Conservation (phyloP, 1,140 invertebrate genomes). For the Ruditapes philippinarum region DNA sequence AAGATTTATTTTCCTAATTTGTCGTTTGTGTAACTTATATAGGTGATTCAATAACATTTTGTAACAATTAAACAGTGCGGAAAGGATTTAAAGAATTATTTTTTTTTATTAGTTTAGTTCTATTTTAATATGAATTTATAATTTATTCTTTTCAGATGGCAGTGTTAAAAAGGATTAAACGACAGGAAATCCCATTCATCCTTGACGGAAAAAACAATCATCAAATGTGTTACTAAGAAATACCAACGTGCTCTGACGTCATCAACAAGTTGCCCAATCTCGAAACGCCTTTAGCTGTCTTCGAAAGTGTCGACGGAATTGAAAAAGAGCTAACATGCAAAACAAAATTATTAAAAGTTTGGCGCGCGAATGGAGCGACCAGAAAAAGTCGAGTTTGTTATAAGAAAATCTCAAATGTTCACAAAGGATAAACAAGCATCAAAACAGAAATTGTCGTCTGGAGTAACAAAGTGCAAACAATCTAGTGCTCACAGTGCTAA, state of each 20-base stretch:
- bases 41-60: too few relatives aligned
- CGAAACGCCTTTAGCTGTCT: constrained; percentile 32
- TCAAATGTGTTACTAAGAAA: constrained; percentile 45
- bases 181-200: constrained; percentile 50
- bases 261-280: constrained; percentile 53
- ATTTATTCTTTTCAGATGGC: constrained; percentile 52
- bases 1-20: too few relatives aligned
- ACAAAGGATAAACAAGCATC: background rate
- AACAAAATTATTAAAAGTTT: constrained; percentile 51
- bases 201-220: constrained; percentile 33
- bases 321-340: constrained; percentile 52
- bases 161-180: background rate
- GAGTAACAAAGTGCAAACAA: background rate
- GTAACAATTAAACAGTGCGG: too few relatives aligned
- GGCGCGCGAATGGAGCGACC: constrained; percentile 23
- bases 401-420: constrained; percentile 30
- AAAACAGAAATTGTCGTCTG: background rate
- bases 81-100: too few relatives aligned
- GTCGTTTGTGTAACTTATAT: too few relatives aligned
- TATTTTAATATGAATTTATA: background rate
- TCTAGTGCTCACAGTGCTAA: background rate
- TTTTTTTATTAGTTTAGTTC: background rate
- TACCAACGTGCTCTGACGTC: constrained; percentile 59
- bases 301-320: constrained; percentile 44
- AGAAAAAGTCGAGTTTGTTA: constrained; percentile 47